Evolutionary conservation across 1,140 invertebrate species (phyloP).

Genomic region (Macrobrachium rosenbergii): DNA sequence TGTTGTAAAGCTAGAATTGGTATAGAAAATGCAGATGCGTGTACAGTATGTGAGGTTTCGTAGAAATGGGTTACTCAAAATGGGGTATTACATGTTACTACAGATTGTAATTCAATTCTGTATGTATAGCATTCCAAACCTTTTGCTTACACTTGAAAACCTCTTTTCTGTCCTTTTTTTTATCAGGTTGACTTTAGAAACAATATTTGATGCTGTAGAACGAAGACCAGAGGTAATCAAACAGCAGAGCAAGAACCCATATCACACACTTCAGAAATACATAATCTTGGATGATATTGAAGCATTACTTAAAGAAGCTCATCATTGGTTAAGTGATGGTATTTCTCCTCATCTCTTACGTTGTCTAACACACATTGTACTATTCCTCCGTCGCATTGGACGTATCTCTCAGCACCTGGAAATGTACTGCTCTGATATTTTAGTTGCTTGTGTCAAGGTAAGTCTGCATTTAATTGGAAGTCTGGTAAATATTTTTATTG

Average conservation of each 20-base stretch:
- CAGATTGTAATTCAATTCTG: too few species aligned
- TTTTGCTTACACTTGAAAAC: neutral
- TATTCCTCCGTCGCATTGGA: conserved; percentile 85
- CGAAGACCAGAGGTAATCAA: conserved; percentile 68
- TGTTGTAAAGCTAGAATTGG: too few species aligned
- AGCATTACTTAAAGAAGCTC: conserved; percentile 66
- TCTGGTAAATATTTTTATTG: too few species aligned
- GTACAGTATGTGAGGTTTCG: too few species aligned
- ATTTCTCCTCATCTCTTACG: conserved; percentile 77
- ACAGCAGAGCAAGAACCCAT: conserved; percentile 65
- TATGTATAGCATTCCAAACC: too few species aligned
- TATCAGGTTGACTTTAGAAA: conserved; percentile 77
- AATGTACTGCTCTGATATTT: conserved; percentile 77
- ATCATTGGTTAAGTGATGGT: conserved; percentile 55
- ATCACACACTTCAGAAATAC: conserved; percentile 82
- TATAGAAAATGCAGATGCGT: too few species aligned
- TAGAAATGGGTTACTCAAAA: too few species aligned
- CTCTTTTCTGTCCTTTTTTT: neutral
- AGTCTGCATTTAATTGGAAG: neutral
- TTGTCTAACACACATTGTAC: conserved; percentile 86
- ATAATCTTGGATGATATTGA: conserved; percentile 82
- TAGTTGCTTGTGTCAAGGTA: conserved; percentile 65
- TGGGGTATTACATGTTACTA: too few species aligned
- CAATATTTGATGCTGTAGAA: conserved; percentile 79
- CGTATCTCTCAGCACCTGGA: conserved; percentile 75